These are phyloP conservation scores for Dolichallabes microphthalmus DNA, from an alignment of 2,113 vertebrate species.

Conservation along the genomic window DNA sequence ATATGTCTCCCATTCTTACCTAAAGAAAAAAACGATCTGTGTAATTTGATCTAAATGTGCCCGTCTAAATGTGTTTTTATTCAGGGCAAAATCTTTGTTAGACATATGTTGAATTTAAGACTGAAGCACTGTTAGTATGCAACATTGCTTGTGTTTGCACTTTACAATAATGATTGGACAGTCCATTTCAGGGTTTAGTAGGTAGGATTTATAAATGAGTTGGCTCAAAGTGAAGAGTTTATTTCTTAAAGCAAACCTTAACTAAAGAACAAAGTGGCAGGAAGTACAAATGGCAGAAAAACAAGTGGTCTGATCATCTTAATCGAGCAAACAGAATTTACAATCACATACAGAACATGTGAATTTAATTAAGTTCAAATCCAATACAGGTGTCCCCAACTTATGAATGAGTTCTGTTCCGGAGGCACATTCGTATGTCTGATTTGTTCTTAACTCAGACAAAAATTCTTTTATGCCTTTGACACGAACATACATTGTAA, in stretches of 20 bases:
- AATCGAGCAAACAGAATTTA: background rate
- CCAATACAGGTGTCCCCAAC: background rate
- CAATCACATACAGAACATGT: background rate
- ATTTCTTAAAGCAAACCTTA: background rate
- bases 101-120: background rate
- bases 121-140: background rate
- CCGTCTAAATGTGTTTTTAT: no score
- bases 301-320: background rate
- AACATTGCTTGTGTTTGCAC: background rate
- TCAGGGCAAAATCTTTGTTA: background rate
- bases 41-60: background rate
- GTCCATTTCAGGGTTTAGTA: background rate
- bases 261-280: background rate
- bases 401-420: no score
- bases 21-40: background rate
- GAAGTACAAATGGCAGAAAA: background rate
- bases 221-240: background rate
- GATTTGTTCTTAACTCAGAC: no score
- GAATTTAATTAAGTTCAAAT: background rate
- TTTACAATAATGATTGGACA: background rate
- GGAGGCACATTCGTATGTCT: no score
- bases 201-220: background rate
- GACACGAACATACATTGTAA: no score
- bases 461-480: no score
- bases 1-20: no score